These are phyloP conservation scores for Odontomachus brunneus DNA, from an alignment of 1,140 invertebrate genomes.

Conservation along the genomic window DNA sequence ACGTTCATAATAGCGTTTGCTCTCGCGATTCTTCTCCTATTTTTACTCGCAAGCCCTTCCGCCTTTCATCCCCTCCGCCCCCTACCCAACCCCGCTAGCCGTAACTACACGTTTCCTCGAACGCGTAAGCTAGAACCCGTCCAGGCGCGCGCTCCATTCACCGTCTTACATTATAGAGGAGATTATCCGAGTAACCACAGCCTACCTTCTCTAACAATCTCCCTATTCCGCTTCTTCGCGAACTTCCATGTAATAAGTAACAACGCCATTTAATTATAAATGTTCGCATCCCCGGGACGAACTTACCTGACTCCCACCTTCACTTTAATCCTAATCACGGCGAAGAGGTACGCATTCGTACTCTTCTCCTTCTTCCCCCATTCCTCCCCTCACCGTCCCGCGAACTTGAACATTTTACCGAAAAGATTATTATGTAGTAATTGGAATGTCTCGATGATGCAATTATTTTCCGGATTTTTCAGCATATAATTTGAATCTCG, in stretches of 20 bases:
- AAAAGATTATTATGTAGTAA: constrained; percentile 30
- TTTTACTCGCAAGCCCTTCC: constrained; percentile 39
- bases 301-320: constrained; percentile 73
- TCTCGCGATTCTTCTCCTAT: constrained; percentile 19
- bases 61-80: too few relatives aligned
- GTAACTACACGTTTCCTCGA: constrained; percentile 31
- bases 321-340: constrained; percentile 66
- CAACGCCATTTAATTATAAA: constrained; percentile 82
- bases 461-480: too few relatives aligned
- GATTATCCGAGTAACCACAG: constrained; percentile 81
- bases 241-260: constrained; percentile 82
- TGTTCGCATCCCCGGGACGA: constrained; percentile 75
- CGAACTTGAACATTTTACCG: constrained; percentile 27
- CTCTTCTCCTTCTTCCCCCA: too few relatives aligned
- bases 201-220: constrained; percentile 76
- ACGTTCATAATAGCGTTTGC: not conserved
- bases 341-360: constrained; percentile 57
- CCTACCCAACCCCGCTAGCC: constrained; percentile 7
- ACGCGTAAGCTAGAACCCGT: constrained; percentile 56
- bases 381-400: too few relatives aligned
- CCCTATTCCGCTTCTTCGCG: constrained; percentile 79
- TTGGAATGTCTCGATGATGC: not conserved
- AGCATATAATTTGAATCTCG: too few relatives aligned
- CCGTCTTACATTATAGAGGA: constrained; percentile 78
- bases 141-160: constrained; percentile 72